Evolutionary conservation across 2,113 vertebrate species (phyloP), one percentile per base, ranked within the genome.

Genomic region (Greenwoodochromis staneri): DNA sequence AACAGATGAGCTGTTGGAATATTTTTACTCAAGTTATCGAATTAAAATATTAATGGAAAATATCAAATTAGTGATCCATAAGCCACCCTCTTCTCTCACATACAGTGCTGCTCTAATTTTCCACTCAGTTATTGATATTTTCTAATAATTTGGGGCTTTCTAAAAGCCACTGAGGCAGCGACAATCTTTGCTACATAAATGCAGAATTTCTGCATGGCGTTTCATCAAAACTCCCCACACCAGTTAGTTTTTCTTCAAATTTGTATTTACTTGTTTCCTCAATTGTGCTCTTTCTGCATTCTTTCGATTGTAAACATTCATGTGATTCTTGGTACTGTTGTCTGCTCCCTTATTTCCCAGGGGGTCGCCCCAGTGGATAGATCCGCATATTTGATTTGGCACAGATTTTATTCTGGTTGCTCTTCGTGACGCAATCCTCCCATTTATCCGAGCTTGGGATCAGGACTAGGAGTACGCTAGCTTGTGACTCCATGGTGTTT

Each of bases 391-490:
- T 78, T 78, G 42, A 78, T 78, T 78, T 49, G 0, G 42, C 42
- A 78, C 42, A 8, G 24, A 49, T 76, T 76, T 76, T 76, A 31
- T 29, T 29, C 71, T 19, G 0, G 42, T 49, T 76, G 9, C 14
- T 5, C 40, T 31, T 31, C 0, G 0, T 76, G 36, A 40, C 3
- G 0, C n/a, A 69, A 14, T 40, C 36, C 63, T 40, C 63, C 36
- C 7, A 21, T 69, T 69, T 69, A 40, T 0, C 63, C 7, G 0
- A 24, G 36, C 36, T 69, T 69, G 36, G 63, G 63, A 0, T 21
- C n/a, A 40, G 63, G n/a, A 40, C n/a, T 69, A 40, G 63, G 63
- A 40, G 7, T 69, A 40, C 3, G 7, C 19, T 8, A 69, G 63
- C 63, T 69, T 40, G 36, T 69, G 38, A 71, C 38, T 24, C 66